Base-by-base conservation (phyloP, 2,888 invertebrate genomes). In the Lagria hirta region DNA sequence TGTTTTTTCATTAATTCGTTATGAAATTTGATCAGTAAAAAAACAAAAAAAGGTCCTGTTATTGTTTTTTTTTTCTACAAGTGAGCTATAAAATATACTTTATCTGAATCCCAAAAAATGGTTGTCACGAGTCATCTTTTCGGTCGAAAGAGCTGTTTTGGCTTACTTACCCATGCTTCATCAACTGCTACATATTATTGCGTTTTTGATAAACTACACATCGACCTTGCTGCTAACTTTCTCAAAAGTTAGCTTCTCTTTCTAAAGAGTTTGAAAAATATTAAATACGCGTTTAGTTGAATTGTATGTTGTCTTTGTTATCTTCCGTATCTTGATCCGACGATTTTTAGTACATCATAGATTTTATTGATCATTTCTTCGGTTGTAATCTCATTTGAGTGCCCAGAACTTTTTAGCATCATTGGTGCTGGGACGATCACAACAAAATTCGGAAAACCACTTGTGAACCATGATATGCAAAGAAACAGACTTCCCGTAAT, bases 21-120 rank as follows among this genome's bases (percentile, higher is more conserved):
- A 13, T 41, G 40, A 21, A 54, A 43, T 15, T 37, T 36, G 20
- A 48, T 47, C 30, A 58, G 36, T 49, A 50, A 48, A 12, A 22
- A 20, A 15, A 32, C 29, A 22, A 49, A 56, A 33, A 54, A 55
- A 6, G 20, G 33, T 11, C 18, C 20, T 32, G 3, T 18, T 15
- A 32, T 17, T 18, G 20, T 30, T 30, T 30, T 30, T 12, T 6
- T 17, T 15, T 30, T 20, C 16, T 30, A 3, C n/a, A 16, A 14
- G 16, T 3, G 12, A 12, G 8, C 27, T n/a, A 3, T 12, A 12
- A 11, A 27, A 3, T 3, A 3, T 13, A 28, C n/a, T 8, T n/a
- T 16, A 15, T 28, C 15, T 13, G 29, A 14, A 29, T 29, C 15
- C 6, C 29, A 29, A 5, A 29, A 29, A 14, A 29, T n/a, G 14